These are phyloP conservation scores for Pandemis corylana DNA, from an alignment of 2,888 invertebrate species.

Conservation along the genomic window DNA sequence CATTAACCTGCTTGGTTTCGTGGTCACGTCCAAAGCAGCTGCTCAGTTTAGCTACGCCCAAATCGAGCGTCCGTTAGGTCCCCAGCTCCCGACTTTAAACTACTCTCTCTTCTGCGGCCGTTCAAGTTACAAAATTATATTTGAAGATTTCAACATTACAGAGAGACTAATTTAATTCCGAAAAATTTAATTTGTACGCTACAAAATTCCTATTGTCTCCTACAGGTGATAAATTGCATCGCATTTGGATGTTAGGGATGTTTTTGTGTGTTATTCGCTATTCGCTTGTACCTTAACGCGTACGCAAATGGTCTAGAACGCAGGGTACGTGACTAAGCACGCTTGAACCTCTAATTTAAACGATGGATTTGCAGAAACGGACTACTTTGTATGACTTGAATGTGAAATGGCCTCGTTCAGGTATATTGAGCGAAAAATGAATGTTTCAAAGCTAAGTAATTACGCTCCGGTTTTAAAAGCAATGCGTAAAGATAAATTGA, in stretches of 20 bases:
- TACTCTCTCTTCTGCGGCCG: not conserved
- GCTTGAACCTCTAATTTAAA: conserved; percentile 66
- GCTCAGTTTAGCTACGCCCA: conserved; percentile 59
- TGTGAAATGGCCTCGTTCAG: conserved; percentile 51
- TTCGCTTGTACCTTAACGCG: conserved; percentile 24
- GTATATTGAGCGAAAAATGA: conserved; percentile 50
- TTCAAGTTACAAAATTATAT: not conserved
- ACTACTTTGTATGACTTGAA: conserved; percentile 57
- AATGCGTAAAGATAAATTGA: conserved; percentile 28
- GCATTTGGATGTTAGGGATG: not conserved
- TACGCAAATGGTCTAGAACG: conserved; percentile 54
- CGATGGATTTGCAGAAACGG: conserved; percentile 64
- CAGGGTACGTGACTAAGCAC: conserved; percentile 70
- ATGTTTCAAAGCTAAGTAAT: conserved; percentile 50
- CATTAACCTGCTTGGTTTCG: conserved; percentile 54
- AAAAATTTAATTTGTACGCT: not conserved
- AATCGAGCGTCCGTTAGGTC: conserved; percentile 60
- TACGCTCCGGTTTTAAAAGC: conserved; percentile 22
- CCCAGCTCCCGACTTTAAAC: conserved; percentile 46
- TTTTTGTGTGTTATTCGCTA: conserved; percentile 7
- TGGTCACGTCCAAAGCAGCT: conserved; percentile 66
- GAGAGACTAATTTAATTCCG: not conserved
- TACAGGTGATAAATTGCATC: not conserved
- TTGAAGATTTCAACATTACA: not conserved
- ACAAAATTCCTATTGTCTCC: not conserved